Base-by-base conservation (phyloP, 1,140 invertebrate species). In the Pissodes strobi region DNA sequence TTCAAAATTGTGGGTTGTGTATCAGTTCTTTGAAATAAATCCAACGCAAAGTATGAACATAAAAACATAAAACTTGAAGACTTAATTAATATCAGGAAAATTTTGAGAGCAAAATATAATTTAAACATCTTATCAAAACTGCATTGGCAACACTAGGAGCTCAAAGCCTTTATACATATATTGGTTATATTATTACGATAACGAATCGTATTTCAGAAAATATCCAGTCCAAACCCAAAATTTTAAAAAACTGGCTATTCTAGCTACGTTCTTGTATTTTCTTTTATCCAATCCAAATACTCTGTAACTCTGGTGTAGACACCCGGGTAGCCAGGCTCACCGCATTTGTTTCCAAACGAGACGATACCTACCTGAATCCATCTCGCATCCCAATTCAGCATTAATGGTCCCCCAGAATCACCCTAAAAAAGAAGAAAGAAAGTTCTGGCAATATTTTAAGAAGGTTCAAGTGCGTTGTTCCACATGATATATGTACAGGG, bases 361-460 rank as follows among this genome's bases (percentile, higher is more conserved):
- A 95, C 93, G 0, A 96, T 88, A 13, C 94, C 93, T 41, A 95
- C 87, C 72, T 95, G 90, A 13, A 87, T 88, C 91, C 92, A 95
- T 45, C 85, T 82, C 0, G 86, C 86, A 18, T 89, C 85, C 41
- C 85, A 81, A 64, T 85, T 84, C 64, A 94, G 82, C 90, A 94
- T 93, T 17, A 95, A 76, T 0, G 93, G 93, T 0, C 93, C 93
- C 2, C 93, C 92, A 9, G 86, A 88, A 75, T 89, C 86, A 21
- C 87, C 87, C 86, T 88, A 74, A 30, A 79, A 79, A 59, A 46
- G 15, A 46, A 27, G n/a, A n/a, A n/a, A n/a, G n/a, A n/a, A n/a
- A n/a, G n/a, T n/a, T n/a, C n/a, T n/a, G n/a, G n/a, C n/a, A n/a
- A n/a, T n/a, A n/a, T n/a, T n/a, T n/a, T n/a, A n/a, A n/a, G n/a